Percentiles rank a stretch among this genome's conserved stretches.
phyloP scores from a whole-genome alignment of 2,888 invertebrate species.

The Xestia ashworthii region DNA sequence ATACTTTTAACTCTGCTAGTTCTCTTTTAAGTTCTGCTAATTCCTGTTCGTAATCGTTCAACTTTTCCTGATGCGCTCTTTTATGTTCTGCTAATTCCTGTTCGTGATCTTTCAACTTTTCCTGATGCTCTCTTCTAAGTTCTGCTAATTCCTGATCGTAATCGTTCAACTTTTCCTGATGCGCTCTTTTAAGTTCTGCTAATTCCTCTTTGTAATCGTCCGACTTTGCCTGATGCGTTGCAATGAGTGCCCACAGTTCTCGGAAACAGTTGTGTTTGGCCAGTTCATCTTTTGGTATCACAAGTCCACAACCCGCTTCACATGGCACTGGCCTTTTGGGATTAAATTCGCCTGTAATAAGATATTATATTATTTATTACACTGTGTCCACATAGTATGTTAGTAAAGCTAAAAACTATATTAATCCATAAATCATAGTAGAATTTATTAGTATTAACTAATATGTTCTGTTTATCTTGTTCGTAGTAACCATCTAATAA shows the following conservation, averaged over 20 bases:
- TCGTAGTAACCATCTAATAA: too few species aligned
- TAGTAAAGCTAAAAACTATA: too few species aligned
- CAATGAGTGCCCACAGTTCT: slow-evolving; percentile 95
- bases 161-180: too few species aligned
- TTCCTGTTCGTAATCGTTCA: too few species aligned
- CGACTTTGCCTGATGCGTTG: slow-evolving; percentile 90
- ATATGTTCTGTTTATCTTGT: too few species aligned
- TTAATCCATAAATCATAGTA: too few species aligned
- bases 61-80: slow-evolving; percentile 89
- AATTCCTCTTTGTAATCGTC: too few species aligned
- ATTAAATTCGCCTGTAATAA: slow-evolving; percentile 91
- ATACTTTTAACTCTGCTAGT: slow-evolving; percentile 95
- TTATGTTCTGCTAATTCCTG: slow-evolving; percentile 97
- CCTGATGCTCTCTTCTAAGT: slow-evolving; percentile 85
- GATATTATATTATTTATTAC: background rate
- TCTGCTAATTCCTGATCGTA: too few species aligned
- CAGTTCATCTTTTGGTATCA: slow-evolving; percentile 98
- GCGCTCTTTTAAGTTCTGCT: too few species aligned
- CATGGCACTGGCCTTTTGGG: slow-evolving; percentile 98
- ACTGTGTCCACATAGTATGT: too few species aligned
- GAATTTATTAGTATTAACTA: too few species aligned
- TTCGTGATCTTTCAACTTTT: slow-evolving; percentile 96
- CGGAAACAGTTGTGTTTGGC: slow-evolving; percentile 98
- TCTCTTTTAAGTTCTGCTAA: slow-evolving; percentile 93
- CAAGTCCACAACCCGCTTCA: slow-evolving; percentile 97